Conservation (phyloP, 2,888 invertebrate genomes). For the Drosophila infuscata region DNA sequence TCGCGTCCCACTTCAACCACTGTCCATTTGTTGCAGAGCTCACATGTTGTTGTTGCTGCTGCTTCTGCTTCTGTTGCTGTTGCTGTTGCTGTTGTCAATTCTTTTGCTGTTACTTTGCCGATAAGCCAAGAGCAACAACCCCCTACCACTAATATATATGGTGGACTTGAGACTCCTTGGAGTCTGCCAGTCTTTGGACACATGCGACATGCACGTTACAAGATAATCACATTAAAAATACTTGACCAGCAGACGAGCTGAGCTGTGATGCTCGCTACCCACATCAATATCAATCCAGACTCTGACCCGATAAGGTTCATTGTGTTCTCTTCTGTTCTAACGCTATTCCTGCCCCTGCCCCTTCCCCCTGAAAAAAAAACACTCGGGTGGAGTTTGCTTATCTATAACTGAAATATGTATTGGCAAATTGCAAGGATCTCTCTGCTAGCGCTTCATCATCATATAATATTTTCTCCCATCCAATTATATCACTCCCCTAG, state of each 20-base stretch:
- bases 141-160: background rate
- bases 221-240: slow-evolving; percentile 84
- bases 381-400: slow-evolving; percentile 17
- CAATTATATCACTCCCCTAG: slow-evolving; percentile 30
- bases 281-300: slow-evolving; percentile 61
- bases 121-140: slow-evolving; percentile 58
- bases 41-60: slow-evolving; percentile 26
- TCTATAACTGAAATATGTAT: slow-evolving; percentile 33
- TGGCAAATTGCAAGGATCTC: slow-evolving; percentile 53
- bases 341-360: background rate
- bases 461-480: slow-evolving; percentile 30
- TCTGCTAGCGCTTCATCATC: slow-evolving; percentile 20
- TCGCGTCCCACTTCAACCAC: slow-evolving; percentile 29
- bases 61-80: slow-evolving; percentile 10
- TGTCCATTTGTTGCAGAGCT: slow-evolving; percentile 38
- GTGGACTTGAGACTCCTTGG: slow-evolving; percentile 23
- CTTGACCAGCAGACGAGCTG: slow-evolving; percentile 39
- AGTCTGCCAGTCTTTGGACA: slow-evolving; percentile 56
- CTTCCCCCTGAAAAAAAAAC: background rate
- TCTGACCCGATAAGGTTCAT: slow-evolving; percentile 47
- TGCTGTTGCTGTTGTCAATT: slow-evolving; percentile 67
- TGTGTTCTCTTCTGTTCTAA: background rate
- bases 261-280: slow-evolving; percentile 44
- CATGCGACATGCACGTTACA: slow-evolving; percentile 83
- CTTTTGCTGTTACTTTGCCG: slow-evolving; percentile 71